A percentile compares a stretch with the other conserved stretches of the same genome.
These are phyloP conservation scores for Myotis myotis DNA, from an alignment of 2,797 vertebrate genomes.

Conservation along the genomic window DNA sequence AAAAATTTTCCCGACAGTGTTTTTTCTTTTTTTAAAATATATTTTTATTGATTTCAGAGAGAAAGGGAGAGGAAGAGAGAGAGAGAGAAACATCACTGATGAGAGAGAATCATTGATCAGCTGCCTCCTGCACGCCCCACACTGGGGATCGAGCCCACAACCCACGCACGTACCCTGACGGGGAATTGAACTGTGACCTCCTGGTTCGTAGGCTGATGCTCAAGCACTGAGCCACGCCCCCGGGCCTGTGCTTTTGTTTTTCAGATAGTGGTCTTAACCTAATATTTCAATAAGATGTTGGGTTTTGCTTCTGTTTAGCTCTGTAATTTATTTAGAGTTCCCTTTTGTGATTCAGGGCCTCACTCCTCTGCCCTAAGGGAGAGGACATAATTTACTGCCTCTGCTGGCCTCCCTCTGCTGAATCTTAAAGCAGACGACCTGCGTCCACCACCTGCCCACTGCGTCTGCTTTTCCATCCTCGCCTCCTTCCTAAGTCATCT, in stretches of 20 bases:
- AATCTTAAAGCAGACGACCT: background rate
- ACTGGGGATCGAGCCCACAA: no score
- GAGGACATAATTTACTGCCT: accelerated
- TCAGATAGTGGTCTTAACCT: background rate
- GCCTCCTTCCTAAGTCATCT: background rate
- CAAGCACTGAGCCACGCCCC: no score
- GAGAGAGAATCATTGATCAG: no score
- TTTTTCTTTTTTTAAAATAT: background rate
- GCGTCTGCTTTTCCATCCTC: background rate
- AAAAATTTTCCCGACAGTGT: background rate
- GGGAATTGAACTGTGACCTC: no score
- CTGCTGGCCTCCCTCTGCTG: background rate
- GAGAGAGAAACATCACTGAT: no score
- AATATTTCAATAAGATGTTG: background rate
- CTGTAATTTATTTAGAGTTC: background rate
- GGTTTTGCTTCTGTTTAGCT: background rate
- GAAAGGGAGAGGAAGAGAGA: no score
- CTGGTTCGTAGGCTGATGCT: no score
- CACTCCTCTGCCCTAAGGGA: background rate
- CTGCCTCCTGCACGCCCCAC: no score
- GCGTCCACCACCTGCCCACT: accelerated
- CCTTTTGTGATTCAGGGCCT: background rate
- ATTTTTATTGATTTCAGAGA: no score
- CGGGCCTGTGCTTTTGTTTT: background rate
- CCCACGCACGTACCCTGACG: no score